Percentiles rank a stretch among this genome's conserved stretches.
These are phyloP conservation scores for Phasia obesa DNA, from an alignment of 2,888 invertebrate species.

Conservation along the genomic window DNA sequence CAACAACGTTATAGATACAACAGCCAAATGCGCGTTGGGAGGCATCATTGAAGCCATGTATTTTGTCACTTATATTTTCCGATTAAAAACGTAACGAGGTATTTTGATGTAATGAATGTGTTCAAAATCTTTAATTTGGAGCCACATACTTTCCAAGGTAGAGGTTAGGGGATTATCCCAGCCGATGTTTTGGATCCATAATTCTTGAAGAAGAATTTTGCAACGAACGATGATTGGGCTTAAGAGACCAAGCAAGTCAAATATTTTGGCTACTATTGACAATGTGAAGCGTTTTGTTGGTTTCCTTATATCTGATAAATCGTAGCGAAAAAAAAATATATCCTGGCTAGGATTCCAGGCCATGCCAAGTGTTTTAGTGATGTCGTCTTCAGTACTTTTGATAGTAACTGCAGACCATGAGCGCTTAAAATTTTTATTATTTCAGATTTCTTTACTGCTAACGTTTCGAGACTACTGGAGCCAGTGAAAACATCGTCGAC, in stretches of 20 bases:
- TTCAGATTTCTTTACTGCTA: conserved; percentile 2
- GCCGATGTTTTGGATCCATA: too few relatives aligned
- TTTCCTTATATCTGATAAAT: not conserved
- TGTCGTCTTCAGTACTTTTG: not conserved
- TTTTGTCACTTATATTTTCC: conserved; percentile 25
- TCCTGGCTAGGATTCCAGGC: too few relatives aligned
- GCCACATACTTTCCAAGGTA: too few relatives aligned
- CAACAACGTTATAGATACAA: conserved; percentile 48
- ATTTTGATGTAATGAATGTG: conserved; percentile 33
- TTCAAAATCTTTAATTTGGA: conserved; percentile 8
- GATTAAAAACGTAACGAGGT: conserved; percentile 34
- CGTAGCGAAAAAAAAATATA: too few relatives aligned
- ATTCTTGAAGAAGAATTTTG: conserved; percentile 69
- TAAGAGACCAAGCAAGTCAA: conserved; percentile 49
- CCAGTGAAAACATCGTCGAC: conserved; percentile 69
- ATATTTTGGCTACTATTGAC: conserved; percentile 48
- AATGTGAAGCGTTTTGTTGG: conserved; percentile 39
- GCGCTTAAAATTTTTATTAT: not conserved
- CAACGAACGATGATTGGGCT: conserved; percentile 61
- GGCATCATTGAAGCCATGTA: conserved; percentile 66
- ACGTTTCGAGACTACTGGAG: not conserved
- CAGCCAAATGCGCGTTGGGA: conserved; percentile 56
- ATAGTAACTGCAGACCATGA: conserved; percentile 8
- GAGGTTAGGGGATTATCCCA: too few relatives aligned
- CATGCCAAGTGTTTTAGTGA: conserved; percentile 11